Conservation (phyloP, 2,113 vertebrate genomes). For the Ictidomys tridecemlineatus region DNA sequence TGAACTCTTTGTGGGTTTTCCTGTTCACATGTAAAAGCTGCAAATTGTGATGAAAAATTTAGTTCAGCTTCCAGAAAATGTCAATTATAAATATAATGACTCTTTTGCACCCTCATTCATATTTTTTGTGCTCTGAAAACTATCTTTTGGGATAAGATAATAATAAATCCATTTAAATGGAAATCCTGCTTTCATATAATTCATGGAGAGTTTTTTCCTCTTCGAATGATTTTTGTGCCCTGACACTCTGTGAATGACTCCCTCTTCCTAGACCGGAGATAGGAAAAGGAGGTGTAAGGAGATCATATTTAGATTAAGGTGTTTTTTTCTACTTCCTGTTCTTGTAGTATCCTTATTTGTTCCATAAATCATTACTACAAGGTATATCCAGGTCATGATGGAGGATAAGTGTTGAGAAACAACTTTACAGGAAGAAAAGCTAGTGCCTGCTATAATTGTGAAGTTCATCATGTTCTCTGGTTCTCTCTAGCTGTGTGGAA, state of each 20-base stretch:
- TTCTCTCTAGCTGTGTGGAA: neutral
- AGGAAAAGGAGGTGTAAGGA: neutral
- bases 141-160: slow-evolving; percentile 7
- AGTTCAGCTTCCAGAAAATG: neutral
- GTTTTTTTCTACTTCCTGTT: neutral
- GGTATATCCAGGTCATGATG: neutral
- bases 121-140: slow-evolving; percentile 21
- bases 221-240: neutral
- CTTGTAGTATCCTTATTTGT: neutral
- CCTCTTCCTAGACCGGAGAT: neutral
- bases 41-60: neutral
- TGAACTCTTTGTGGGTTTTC: neutral
- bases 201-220: neutral
- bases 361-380: neutral
- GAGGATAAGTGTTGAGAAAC: neutral
- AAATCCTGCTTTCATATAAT: neutral
- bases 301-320: neutral
- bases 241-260: neutral
- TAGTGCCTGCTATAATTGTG: neutral
- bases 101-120: neutral
- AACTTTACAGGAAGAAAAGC: neutral
- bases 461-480: fast-evolving
- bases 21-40: neutral
- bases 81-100: neutral
- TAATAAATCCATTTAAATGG: slow-evolving; percentile 42